Percentiles rank a stretch among this genome's conserved stretches.
phyloP scores from a whole-genome alignment of 2,888 invertebrate genomes.

The Chromoteleia sp. region DNA sequence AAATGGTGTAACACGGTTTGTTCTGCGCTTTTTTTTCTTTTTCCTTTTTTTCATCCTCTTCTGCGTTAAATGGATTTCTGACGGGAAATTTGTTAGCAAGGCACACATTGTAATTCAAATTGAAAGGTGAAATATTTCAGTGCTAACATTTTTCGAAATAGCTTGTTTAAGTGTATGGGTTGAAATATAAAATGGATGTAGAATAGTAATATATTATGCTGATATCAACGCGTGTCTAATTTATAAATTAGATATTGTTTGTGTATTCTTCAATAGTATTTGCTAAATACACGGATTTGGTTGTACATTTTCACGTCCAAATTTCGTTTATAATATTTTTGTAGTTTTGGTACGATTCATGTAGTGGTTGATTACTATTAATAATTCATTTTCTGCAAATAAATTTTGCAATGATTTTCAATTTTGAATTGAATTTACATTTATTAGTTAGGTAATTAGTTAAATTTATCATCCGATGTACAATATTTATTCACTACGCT shows the following conservation, averaged over 20 bases:
- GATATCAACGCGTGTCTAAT: conserved; percentile 25
- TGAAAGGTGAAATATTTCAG: conserved; percentile 34
- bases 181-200: conserved; percentile 41
- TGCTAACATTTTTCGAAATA: conserved; percentile 31
- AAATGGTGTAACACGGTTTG: conserved; percentile 14
- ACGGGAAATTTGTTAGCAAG: conserved; percentile 37
- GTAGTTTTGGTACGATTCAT: too few species aligned
- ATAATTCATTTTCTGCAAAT: too few species aligned
- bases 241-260: conserved; percentile 31
- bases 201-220: conserved; percentile 32
- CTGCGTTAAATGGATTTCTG: conserved; percentile 30
- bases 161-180: conserved; percentile 5
- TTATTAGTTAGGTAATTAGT: too few species aligned
- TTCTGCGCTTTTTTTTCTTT: neutral
- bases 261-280: conserved; percentile 17
- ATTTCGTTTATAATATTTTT: too few species aligned
- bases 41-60: conserved; percentile 15
- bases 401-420: too few species aligned
- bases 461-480: too few species aligned
- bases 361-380: too few species aligned
- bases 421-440: too few species aligned
- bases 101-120: conserved; percentile 52
- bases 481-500: too few species aligned
- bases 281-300: neutral
- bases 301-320: neutral